Conservation (phyloP, 2,888 invertebrate genomes). For the Adineta ricciae region DNA sequence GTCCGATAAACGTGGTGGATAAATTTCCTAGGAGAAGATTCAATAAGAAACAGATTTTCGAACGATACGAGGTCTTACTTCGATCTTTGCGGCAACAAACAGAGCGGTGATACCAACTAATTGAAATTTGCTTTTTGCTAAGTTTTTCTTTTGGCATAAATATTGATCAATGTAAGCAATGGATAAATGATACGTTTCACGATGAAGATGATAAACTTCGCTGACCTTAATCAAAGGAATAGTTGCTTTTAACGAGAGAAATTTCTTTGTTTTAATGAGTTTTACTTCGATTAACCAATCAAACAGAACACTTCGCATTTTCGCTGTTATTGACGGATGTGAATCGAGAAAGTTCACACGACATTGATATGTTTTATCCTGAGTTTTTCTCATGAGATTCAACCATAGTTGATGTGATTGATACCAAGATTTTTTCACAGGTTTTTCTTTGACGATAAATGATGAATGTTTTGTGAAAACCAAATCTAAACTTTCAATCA, state of each 20-base stretch:
- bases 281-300: conserved; percentile 14
- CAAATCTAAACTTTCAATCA: neutral
- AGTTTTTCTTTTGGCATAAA: conserved; percentile 61
- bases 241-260: too few relatives aligned
- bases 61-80: conserved; percentile 52
- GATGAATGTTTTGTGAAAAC: neutral
- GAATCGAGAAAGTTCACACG: neutral
- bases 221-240: conserved; percentile 69
- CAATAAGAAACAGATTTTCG: neutral
- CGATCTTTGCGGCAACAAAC: conserved; percentile 84
- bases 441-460: neutral
- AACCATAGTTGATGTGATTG: neutral
- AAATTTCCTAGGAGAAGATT: conserved; percentile 64
- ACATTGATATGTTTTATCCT: neutral
- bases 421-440: neutral
- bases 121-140: conserved; percentile 79
- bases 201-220: conserved; percentile 83
- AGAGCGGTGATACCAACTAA: conserved; percentile 86
- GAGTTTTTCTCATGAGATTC: neutral
- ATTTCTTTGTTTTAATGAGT: neutral
- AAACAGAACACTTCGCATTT: conserved; percentile 7
- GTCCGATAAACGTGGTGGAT: conserved; percentile 85
- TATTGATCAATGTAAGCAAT: conserved; percentile 89
- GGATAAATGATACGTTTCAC: conserved; percentile 87
- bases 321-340: neutral